Conservation (phyloP, 2,797 vertebrate species). For the Malacoctenus gilli region DNA sequence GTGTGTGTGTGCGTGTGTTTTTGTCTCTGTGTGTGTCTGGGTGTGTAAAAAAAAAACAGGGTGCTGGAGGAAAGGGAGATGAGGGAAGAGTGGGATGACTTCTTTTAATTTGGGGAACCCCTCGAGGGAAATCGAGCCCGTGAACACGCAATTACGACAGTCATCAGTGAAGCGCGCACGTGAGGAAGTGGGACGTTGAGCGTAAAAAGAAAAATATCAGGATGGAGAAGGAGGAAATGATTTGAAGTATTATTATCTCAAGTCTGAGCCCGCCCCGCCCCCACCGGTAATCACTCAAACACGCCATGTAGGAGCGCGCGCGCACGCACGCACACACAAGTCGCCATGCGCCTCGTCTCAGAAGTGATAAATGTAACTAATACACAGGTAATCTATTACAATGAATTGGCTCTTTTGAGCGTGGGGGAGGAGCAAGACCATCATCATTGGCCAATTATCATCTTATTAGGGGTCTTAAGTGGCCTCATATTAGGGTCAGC, state of each 20-base stretch:
- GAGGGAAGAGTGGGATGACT: conserved; percentile 77
- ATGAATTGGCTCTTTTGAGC: conserved; percentile 67
- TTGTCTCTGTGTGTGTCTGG: conserved; percentile 36
- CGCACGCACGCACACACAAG: conserved; percentile 11
- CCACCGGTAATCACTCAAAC: conserved; percentile 49
- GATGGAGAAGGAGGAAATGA: conserved; percentile 70
- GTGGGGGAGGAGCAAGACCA: conserved; percentile 40
- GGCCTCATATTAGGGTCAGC: conserved; percentile 87
- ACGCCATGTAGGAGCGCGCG: background rate
- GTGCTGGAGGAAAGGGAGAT: conserved; percentile 60
- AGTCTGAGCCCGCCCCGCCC: conserved; percentile 42
- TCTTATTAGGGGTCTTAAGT: conserved; percentile 86
- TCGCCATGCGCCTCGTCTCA: conserved; percentile 32
- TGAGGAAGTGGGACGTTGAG: conserved; percentile 61
- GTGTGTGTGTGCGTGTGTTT: conserved; percentile 17
- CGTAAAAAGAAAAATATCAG: conserved; percentile 63
- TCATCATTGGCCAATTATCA: conserved; percentile 87
- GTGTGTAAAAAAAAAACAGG: conserved; percentile 45
- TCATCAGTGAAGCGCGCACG: conserved; percentile 75
- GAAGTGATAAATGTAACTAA: conserved; percentile 78
- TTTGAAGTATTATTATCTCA: conserved; percentile 72
- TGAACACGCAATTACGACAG: conserved; percentile 82
- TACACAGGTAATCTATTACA: conserved; percentile 77
- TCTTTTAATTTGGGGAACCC: conserved; percentile 84
- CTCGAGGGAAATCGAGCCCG: conserved; percentile 78